Conservation (phyloP, 2,113 vertebrate genomes). For the Malurus melanocephalus region DNA sequence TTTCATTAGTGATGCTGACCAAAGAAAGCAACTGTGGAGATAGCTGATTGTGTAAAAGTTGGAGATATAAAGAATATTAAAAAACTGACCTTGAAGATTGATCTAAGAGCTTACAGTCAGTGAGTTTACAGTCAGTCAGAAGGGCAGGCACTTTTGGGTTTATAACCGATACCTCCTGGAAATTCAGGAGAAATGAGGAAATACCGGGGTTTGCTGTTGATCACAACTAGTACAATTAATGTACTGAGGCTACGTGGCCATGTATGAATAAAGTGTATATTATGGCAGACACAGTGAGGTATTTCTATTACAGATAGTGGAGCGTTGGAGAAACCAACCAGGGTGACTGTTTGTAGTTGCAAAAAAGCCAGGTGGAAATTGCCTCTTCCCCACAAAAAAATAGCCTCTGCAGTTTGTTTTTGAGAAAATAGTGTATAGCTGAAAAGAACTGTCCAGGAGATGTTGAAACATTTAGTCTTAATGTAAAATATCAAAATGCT, state of each 20-base stretch:
- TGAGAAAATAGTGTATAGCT: neutral
- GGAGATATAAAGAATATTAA: neutral
- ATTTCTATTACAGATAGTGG: neutral
- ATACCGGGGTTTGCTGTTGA: neutral
- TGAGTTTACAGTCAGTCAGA: neutral
- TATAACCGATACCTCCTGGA: neutral
- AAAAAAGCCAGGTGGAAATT: neutral
- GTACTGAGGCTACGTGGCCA: neutral
- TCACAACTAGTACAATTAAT: neutral
- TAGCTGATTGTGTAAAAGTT: neutral
- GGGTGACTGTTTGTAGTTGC: neutral
- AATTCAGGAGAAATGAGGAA: neutral
- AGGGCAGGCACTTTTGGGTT: neutral
- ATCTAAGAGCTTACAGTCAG: rapidly evolving
- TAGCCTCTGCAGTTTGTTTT: neutral
- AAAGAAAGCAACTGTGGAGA: neutral
- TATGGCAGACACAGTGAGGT: neutral
- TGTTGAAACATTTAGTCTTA: neutral
- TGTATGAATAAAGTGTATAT: neutral
- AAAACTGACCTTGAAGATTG: neutral
- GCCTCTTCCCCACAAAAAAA: neutral
- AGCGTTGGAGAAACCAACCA: neutral
- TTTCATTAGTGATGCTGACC: neutral
- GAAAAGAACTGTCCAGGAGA: neutral
- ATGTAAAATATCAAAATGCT: neutral